Evolutionary conservation across 2,888 invertebrate genomes (phyloP).

Genomic region (Trissolcus japonicus): DNA sequence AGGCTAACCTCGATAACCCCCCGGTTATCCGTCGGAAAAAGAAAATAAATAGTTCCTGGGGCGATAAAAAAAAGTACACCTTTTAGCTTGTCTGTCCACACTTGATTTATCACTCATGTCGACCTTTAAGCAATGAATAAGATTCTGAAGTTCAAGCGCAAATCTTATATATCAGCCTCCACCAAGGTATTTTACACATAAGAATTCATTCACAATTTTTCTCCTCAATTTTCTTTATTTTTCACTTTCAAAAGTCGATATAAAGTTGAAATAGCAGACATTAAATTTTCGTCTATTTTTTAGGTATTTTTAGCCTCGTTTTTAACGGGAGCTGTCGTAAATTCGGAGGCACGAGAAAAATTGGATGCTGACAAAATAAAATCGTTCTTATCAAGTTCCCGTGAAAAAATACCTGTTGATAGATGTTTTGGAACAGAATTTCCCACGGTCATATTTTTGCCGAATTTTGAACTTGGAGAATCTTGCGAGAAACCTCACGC

Average conservation of each 20-base stretch:
- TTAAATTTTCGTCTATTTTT: too few species aligned
- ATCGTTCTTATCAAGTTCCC: background rate
- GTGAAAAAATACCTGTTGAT: background rate
- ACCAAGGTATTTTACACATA: constrained; percentile 16
- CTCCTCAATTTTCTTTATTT: background rate
- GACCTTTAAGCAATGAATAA: constrained; percentile 43
- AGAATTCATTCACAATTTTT: background rate
- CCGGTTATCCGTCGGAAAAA: constrained; percentile 4
- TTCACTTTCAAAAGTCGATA: background rate
- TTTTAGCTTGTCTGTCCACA: constrained; percentile 4
- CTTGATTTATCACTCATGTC: constrained; percentile 42
- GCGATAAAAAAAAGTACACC: background rate
- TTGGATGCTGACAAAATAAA: background rate
- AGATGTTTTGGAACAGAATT: background rate
- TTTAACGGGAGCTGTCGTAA: background rate
- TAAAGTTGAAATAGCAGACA: too few species aligned
- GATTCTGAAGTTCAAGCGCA: constrained; percentile 15
- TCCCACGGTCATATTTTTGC: background rate
- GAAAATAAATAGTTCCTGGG: background rate
- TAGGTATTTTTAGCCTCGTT: background rate
- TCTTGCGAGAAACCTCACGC: background rate
- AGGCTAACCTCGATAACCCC: constrained; percentile 2
- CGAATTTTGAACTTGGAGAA: background rate
- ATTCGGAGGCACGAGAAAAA: background rate
- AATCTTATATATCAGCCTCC: constrained; percentile 8